Evolutionary conservation across 2,797 vertebrate genomes (phyloP).

Genomic region (Periparus ater): DNA sequence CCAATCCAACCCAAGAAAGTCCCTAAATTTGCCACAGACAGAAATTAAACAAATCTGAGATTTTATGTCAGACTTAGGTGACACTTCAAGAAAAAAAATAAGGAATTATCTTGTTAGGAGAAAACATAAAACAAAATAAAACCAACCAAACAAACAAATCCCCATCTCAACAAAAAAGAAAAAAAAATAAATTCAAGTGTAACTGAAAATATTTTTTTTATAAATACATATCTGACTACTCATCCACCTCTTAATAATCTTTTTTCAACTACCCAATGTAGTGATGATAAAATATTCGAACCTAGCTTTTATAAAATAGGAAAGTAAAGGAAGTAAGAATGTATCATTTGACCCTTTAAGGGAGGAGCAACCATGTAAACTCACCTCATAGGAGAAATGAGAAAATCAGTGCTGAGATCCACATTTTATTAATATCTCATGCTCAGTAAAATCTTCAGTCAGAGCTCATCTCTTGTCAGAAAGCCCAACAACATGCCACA

Average conservation of each 20-base stretch:
- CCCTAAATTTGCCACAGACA: not conserved
- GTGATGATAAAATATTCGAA: not conserved
- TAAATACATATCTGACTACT: not conserved
- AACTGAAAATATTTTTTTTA: not conserved
- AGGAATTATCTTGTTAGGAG: fast-evolving
- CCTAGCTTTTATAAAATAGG: not conserved
- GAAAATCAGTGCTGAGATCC: not conserved
- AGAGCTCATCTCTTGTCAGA: not conserved
- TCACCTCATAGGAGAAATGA: not conserved
- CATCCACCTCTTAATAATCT: not conserved
- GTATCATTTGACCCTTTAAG: not conserved
- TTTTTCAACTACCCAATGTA: not conserved
- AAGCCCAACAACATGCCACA: not conserved
- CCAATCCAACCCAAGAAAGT: not conserved
- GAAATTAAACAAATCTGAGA: not conserved
- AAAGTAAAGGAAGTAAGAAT: not conserved
- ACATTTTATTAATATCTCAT: not conserved
- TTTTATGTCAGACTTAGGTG: not conserved
- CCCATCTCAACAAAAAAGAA: fast-evolving
- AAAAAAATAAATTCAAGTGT: no score
- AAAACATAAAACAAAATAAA: not conserved
- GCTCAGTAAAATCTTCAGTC: not conserved
- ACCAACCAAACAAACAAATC: fast-evolving
- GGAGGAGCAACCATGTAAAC: not conserved
- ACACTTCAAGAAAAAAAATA: not conserved